These are phyloP conservation scores for Pelobates cultripes DNA, from an alignment of 2,797 vertebrate genomes.

Conservation along the genomic window DNA sequence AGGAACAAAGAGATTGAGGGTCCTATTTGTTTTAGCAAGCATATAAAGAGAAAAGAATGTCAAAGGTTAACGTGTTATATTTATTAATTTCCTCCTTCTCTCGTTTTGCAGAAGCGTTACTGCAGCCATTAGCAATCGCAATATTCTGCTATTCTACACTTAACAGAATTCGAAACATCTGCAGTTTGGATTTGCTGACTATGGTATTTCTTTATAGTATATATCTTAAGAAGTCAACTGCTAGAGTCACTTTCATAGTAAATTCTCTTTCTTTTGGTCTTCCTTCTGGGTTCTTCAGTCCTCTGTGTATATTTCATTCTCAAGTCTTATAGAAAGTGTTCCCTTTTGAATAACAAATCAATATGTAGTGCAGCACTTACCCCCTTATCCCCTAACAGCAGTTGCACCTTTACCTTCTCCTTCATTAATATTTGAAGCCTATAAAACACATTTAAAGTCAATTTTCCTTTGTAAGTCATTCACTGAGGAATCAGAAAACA, in stretches of 20 bases:
- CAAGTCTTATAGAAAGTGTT: background rate
- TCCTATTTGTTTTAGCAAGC: no score
- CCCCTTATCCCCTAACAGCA: background rate
- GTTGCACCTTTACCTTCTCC: background rate
- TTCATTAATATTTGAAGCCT: conserved; percentile 4
- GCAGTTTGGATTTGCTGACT: conserved; percentile 11
- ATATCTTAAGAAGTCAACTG: conserved; percentile 21
- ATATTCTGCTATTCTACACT: background rate
- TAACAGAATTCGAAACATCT: background rate
- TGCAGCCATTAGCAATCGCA: background rate
- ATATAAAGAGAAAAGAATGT: no score
- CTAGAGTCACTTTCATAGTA: conserved; percentile 1
- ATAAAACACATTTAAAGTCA: background rate
- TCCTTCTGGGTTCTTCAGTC: background rate
- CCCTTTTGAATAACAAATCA: conserved; percentile 19
- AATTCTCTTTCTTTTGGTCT: conserved; percentile 23
- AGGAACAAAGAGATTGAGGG: no score
- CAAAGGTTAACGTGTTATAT: no score
- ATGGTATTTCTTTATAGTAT: conserved; percentile 11
- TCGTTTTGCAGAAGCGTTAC: no score
- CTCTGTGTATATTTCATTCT: conserved; percentile 13
- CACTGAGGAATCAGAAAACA: background rate
- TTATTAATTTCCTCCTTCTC: no score
- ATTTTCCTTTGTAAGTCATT: background rate
- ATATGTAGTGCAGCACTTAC: background rate